Evolutionary conservation across 1,140 invertebrate species (phyloP), one percentile per base, ranked within the genome.

Genomic region (Tetramorium alpestre): DNA sequence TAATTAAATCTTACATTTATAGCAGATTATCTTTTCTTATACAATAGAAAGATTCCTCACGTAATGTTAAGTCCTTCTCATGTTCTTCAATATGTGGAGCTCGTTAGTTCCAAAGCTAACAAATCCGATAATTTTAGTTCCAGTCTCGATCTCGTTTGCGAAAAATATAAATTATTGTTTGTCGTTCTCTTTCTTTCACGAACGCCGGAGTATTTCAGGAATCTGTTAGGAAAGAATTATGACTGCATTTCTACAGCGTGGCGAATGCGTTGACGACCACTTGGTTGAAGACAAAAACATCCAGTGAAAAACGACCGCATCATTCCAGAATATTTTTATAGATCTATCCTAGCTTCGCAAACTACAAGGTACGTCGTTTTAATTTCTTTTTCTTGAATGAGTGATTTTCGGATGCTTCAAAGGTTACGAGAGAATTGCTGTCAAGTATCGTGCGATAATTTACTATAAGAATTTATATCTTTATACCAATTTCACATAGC

Each of bases 1-100:
- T 33, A 58, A 58, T 49, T 22, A 28, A 77, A 73, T 90, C 76
- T 88, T 82, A 77, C 89, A 89, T 82, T 89, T 87, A 82, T 18
- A 60, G 16, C 13, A 13, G 18, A 18, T 16, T 28, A 11, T 44
- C 1, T 58, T 77, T 89, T 44, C 41, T 44, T 11, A 25, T 41
- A 28, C 6, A 64, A 38, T 33, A 76, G 7, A 49, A 41, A 70
- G 54, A 69, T 76, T 87, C 44, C 47, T 80, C 49, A 7, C 38
- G 13, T 38, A 41, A 70, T 5, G 11, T 28, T 54, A 44, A 3
- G 2, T 54, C 4, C 8, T 11, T 6, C 25, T 62, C 7, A 38
- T 3, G 28, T 62, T 51, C 8, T 47, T 25, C 10, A 80, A 65
- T n/a, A 51, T 11, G 8, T 60, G 62, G 62, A 84, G 13, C 18